phyloP scores from a whole-genome alignment of 2,113 vertebrate genomes.

The Lepisosteus osseus region DNA sequence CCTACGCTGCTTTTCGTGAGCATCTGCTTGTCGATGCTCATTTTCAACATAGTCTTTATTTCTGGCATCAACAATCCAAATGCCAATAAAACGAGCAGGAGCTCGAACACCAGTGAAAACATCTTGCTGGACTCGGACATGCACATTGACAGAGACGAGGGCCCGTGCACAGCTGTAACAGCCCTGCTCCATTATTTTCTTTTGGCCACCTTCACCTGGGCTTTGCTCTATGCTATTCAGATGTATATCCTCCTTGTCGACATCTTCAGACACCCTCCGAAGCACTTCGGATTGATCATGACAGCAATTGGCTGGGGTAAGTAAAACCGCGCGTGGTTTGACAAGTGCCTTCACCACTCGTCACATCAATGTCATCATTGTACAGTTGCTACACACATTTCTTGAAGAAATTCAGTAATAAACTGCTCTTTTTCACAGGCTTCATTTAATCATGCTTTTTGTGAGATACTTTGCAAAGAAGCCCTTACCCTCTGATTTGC shows the following conservation, averaged over 20 bases:
- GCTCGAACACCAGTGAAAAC: accelerated
- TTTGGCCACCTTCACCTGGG: slow-evolving; percentile 61
- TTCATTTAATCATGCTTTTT: no score
- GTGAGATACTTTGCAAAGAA: no score
- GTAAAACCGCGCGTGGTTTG: slow-evolving; percentile 4
- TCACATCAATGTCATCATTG: no score
- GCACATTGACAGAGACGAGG: not conserved
- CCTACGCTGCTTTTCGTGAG: slow-evolving; percentile 53
- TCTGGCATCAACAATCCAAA: slow-evolving; percentile 59
- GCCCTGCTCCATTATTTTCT: slow-evolving; percentile 64
- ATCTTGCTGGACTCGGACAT: slow-evolving; percentile 7
- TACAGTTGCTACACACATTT: no score
- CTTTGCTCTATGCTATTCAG: slow-evolving; percentile 48
- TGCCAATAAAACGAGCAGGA: slow-evolving; percentile 5
- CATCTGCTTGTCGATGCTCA: slow-evolving; percentile 58
- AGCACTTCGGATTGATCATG: slow-evolving; percentile 25
- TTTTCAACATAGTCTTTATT: slow-evolving; percentile 69
- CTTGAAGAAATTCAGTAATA: no score
- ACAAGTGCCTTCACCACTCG: no score
- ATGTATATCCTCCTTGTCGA: slow-evolving; percentile 50
- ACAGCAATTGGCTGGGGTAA: slow-evolving; percentile 53
- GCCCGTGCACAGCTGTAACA: slow-evolving; percentile 31
- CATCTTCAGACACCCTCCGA: slow-evolving; percentile 39
- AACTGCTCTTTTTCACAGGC: no score
- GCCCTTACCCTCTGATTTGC: no score